A percentile compares a stretch with the other conserved stretches of the same genome.
phyloP scores from a whole-genome alignment of 2,113 vertebrate species.

The Agelaius tricolor region DNA sequence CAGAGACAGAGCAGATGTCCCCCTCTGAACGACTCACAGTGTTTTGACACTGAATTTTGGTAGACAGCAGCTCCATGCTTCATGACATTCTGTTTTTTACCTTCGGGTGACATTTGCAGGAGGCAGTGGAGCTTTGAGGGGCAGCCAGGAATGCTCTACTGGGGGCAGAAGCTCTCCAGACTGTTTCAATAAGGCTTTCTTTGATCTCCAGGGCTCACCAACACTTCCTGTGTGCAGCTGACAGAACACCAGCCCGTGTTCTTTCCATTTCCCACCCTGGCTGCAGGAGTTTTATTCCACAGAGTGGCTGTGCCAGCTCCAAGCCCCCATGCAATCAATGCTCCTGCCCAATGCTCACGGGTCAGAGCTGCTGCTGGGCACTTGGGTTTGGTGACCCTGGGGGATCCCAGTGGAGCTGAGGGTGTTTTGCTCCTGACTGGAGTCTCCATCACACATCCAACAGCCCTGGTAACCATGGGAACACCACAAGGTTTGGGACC shows the following conservation, averaged over 20 bases:
- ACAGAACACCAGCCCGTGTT: neutral
- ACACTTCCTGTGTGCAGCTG: neutral
- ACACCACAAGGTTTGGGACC: neutral
- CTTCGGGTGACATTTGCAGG: neutral
- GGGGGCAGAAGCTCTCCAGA: neutral
- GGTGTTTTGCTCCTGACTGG: neutral
- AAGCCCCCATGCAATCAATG: neutral
- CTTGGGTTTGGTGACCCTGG: neutral
- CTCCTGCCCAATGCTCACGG: neutral
- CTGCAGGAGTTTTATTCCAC: neutral
- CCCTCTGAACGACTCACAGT: neutral
- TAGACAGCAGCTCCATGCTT: neutral
- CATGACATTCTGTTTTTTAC: neutral
- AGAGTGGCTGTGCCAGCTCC: neutral
- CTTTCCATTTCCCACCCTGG: neutral
- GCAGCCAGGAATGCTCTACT: neutral
- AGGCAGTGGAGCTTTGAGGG: neutral
- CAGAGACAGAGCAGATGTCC: neutral
- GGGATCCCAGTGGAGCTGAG: neutral
- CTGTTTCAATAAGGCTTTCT: neutral
- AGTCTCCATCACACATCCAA: neutral
- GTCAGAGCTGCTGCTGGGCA: neutral
- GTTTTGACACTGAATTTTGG: neutral
- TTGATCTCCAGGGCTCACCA: neutral
- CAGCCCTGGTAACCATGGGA: fast-evolving